phyloP scores from a whole-genome alignment of 2,888 invertebrate genomes.

The Chrysodeixis includens region DNA sequence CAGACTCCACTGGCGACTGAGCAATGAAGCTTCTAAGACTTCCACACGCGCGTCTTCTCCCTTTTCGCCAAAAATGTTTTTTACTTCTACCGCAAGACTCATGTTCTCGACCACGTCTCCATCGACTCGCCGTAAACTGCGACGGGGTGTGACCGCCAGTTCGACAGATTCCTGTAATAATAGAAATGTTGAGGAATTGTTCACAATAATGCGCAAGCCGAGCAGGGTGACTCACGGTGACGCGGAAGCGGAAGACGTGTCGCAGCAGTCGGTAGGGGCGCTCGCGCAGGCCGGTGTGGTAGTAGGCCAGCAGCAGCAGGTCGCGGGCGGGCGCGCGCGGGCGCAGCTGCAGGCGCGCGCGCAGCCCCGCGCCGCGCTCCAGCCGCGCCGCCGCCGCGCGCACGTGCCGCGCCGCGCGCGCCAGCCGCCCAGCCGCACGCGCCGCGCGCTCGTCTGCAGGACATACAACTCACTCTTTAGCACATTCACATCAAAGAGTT shows the following conservation, averaged over 20 bases:
- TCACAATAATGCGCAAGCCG: background rate
- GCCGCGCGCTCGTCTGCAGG: slow-evolving; percentile 78
- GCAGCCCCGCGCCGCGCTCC: slow-evolving; percentile 56
- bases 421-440: slow-evolving; percentile 69
- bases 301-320: slow-evolving; percentile 77
- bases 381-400: slow-evolving; percentile 60
- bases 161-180: slow-evolving; percentile 87
- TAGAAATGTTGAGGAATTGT: slow-evolving; percentile 8
- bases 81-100: slow-evolving; percentile 91
- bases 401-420: background rate
- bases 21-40: slow-evolving; percentile 89
- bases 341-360: slow-evolving; percentile 70
- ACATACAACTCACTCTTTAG: too few relatives aligned
- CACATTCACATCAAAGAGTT: too few relatives aligned
- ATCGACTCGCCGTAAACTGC: slow-evolving; percentile 80
- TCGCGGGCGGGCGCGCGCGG: slow-evolving; percentile 65
- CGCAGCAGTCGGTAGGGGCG: slow-evolving; percentile 75
- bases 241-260: slow-evolving; percentile 76
- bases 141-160: slow-evolving; percentile 86
- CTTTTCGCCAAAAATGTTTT: slow-evolving; percentile 91
- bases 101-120: slow-evolving; percentile 87
- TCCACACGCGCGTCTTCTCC: slow-evolving; percentile 89
- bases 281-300: slow-evolving; percentile 72
- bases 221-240: slow-evolving; percentile 66
- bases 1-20: slow-evolving; percentile 90